Evolutionary conservation across 2,888 invertebrate species (phyloP).

Genomic region (Crematogaster levior): DNA sequence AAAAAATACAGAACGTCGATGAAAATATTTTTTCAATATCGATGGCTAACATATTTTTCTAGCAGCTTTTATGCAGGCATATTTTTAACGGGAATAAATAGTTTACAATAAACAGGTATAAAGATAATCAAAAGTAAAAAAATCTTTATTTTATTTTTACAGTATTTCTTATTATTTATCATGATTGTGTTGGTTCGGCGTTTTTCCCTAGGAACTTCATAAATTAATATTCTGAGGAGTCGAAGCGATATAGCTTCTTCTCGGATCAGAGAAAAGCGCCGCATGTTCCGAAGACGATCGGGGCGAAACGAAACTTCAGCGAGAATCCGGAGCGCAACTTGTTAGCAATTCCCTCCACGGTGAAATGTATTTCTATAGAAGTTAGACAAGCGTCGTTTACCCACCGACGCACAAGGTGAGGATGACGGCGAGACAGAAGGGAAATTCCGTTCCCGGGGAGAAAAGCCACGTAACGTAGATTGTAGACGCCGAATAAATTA

Average conservation of each 20-base stretch:
- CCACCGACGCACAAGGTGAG: slow-evolving; percentile 41
- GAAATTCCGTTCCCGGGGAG: slow-evolving; percentile 49
- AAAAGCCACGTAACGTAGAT: slow-evolving; percentile 41
- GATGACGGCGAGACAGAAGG: slow-evolving; percentile 44
- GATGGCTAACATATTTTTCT: not conserved
- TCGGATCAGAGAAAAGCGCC: slow-evolving; percentile 42
- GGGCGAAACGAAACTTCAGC: slow-evolving; percentile 25
- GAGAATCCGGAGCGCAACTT: slow-evolving; percentile 44
- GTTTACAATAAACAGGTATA: not conserved
- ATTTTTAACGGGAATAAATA: not conserved
- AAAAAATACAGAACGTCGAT: not conserved
- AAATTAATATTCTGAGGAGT: slow-evolving; percentile 35
- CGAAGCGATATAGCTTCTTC: slow-evolving; percentile 20
- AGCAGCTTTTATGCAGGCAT: not conserved
- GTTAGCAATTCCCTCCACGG: slow-evolving; percentile 66
- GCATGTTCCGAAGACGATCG: slow-evolving; percentile 41
- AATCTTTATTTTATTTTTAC: not conserved
- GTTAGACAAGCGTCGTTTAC: slow-evolving; percentile 57
- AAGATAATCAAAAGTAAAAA: not conserved
- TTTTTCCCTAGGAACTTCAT: not conserved
- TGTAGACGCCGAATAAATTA: slow-evolving; percentile 48
- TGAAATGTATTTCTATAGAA: slow-evolving; percentile 68
- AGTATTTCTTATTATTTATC: not conserved
- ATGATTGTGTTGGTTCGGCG: not conserved
- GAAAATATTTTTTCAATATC: not conserved